Percentiles rank a stretch among this genome's conserved stretches.
These are phyloP conservation scores for Stichodactyla mertensii DNA, from an alignment of 64 coral and sea anemone genomes.

Conservation along the genomic window DNA sequence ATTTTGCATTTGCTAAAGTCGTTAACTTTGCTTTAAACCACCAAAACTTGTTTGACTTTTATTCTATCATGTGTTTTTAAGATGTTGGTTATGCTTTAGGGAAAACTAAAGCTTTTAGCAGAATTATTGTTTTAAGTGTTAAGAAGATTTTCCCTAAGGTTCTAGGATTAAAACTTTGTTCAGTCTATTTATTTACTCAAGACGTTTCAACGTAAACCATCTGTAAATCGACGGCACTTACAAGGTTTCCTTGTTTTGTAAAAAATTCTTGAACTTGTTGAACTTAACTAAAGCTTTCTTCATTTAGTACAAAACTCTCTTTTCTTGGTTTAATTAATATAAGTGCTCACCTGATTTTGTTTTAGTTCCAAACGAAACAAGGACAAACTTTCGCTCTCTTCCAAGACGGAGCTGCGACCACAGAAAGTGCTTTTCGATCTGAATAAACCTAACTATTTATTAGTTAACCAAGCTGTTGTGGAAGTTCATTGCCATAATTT, in stretches of 20 bases:
- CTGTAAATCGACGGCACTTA: neutral
- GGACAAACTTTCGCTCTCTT: too few relatives aligned
- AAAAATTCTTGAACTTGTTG: neutral
- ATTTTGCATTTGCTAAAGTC: too few relatives aligned
- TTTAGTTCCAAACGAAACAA: neutral
- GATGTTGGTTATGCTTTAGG: too few relatives aligned
- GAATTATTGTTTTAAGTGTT: neutral
- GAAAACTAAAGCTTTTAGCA: neutral
- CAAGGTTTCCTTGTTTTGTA: neutral
- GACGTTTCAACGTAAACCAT: neutral
- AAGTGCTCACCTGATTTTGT: neutral
- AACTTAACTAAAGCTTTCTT: too few relatives aligned
- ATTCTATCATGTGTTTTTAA: too few relatives aligned
- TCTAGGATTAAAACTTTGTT: too few relatives aligned
- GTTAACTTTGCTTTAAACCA: too few relatives aligned
- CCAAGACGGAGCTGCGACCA: neutral
- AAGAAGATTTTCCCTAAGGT: neutral
- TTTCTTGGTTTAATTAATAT: neutral
- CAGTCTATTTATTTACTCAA: too few relatives aligned
- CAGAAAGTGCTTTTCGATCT: neutral
- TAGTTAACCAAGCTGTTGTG: neutral
- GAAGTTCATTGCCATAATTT: neutral
- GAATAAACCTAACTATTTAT: conserved; percentile 4
- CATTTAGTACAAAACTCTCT: neutral
- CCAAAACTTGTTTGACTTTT: too few relatives aligned